Percentiles rank a stretch among this genome's conserved stretches.
phyloP scores from a whole-genome alignment of 2,888 invertebrate genomes.

The Lasius fuliginosus region DNA sequence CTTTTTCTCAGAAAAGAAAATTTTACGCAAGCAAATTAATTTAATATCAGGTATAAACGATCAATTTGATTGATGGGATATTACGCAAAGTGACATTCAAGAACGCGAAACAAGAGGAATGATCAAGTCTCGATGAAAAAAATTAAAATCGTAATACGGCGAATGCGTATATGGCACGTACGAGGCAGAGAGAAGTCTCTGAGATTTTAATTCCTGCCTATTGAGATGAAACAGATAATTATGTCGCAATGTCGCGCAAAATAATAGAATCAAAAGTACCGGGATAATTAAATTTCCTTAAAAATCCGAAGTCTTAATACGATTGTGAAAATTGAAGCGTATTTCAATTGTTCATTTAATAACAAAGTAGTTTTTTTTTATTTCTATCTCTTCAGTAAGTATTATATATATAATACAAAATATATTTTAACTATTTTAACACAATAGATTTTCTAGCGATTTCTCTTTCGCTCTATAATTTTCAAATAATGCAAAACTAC shows the following conservation, averaged over 20 bases:
- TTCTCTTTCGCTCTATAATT: not conserved
- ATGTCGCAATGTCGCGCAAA: constrained; percentile 73
- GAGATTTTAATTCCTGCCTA: constrained; percentile 72
- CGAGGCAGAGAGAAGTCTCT: constrained; percentile 34
- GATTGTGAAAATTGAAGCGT: constrained; percentile 56
- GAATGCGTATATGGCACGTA: constrained; percentile 8
- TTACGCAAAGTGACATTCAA: constrained; percentile 63
- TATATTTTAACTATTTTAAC: constrained; percentile 1
- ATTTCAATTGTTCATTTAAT: constrained; percentile 28
- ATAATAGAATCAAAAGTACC: constrained; percentile 78
- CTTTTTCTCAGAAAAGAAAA: constrained; percentile 23
- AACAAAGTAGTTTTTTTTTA: not conserved
- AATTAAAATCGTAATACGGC: constrained; percentile 65
- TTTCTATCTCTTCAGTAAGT: not conserved
- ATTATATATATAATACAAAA: not conserved
- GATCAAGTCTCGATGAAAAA: constrained; percentile 57
- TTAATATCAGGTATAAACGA: constrained; percentile 23
- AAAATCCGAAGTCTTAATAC: constrained; percentile 53
- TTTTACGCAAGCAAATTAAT: not conserved
- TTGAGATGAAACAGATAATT: constrained; percentile 76
- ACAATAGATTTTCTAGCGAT: not conserved
- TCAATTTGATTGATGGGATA: constrained; percentile 44
- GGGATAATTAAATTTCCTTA: constrained; percentile 79
- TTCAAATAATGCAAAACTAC: not conserved
- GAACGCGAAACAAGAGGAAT: constrained; percentile 50